phyloP scores from a whole-genome alignment of 1,140 invertebrate genomes.

The Drosophila varians region DNA sequence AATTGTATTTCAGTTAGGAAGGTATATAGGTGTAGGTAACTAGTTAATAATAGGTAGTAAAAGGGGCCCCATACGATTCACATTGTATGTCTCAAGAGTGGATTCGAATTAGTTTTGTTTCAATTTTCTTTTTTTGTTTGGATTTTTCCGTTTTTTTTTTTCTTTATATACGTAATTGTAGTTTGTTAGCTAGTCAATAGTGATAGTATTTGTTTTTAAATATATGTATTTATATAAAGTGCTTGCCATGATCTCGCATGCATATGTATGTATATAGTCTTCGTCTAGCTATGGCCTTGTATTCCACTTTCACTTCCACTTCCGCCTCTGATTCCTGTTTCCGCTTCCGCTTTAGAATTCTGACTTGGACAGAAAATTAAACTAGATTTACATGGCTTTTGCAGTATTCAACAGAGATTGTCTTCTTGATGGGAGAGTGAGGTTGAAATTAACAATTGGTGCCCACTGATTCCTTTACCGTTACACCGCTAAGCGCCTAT shows the following conservation, averaged over 20 bases:
- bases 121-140: constrained; percentile 18
- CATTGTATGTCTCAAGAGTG: constrained; percentile 67
- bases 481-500: constrained; percentile 10
- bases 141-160: constrained; percentile 1
- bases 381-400: constrained; percentile 21
- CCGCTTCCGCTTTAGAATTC: constrained; percentile 15
- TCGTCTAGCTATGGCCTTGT: constrained; percentile 39
- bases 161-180: constrained; percentile 10
- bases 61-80: constrained; percentile 67
- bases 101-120: constrained; percentile 73
- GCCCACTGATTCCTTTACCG: constrained; percentile 9
- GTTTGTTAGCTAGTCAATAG: constrained; percentile 45
- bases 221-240: constrained; percentile 15
- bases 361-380: constrained; percentile 22
- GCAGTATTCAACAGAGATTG: constrained; percentile 61
- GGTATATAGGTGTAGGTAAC: constrained; percentile 39
- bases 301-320: constrained; percentile 3
- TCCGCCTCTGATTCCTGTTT: background rate
- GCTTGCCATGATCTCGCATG: constrained; percentile 20
- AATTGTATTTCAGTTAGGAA: constrained; percentile 24
- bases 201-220: constrained; percentile 30
- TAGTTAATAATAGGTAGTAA: constrained; percentile 49
- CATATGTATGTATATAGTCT: constrained; percentile 22
- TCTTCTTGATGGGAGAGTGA: constrained; percentile 48
- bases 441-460: constrained; percentile 6